Base-by-base conservation (phyloP, 2,888 invertebrate species). In the Cyclophora punctaria region DNA sequence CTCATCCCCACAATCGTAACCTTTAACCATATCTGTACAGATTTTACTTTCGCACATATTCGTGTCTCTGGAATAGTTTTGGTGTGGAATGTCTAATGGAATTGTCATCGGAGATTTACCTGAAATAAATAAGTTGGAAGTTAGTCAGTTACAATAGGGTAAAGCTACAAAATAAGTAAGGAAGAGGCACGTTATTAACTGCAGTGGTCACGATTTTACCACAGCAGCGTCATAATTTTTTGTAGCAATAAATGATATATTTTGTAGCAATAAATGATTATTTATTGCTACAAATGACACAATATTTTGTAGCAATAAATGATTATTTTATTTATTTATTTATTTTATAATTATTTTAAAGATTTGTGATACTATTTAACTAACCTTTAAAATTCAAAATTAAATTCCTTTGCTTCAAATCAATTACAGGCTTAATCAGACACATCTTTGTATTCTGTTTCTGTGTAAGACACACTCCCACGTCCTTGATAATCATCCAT, bases 401-500 rank as follows among this genome's bases (percentile, higher is more conserved):
- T 66, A 96, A 78, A 3, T 75, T 57, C 46, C 88, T 83, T 3
- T 78, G 75, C 41, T 89, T 75, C n/a, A 92, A 73, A 78, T 94
- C 90, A 53, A 98, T 90, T 44, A 71, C 69, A 0, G 98, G 97
- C 60, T 81, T 88, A 48, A 98, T 91, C 56, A 95, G 82, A 74
- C 97, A 96, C 77, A 99, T 90, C 58, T 90, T 90, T 2, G 94
- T 90, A 64, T 93, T 92, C 53, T 94, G 92, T 80, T 98, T 98
- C 78, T 98, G 98, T 2, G 96, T 97, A 48, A 98, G 80, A 53
- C 95, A 94, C 54, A 94, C 91, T 7, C 97, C 97, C 66, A 92
- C 90, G 5, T 92, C 90, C 65, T 93, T 94, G 4, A 96, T 91
- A 54, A 99, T 93, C 96, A 98, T 96, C 97, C 98, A 99, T 69